phyloP scores from a whole-genome alignment of 1,140 invertebrate genomes.

The Diachasma alloeum region DNA sequence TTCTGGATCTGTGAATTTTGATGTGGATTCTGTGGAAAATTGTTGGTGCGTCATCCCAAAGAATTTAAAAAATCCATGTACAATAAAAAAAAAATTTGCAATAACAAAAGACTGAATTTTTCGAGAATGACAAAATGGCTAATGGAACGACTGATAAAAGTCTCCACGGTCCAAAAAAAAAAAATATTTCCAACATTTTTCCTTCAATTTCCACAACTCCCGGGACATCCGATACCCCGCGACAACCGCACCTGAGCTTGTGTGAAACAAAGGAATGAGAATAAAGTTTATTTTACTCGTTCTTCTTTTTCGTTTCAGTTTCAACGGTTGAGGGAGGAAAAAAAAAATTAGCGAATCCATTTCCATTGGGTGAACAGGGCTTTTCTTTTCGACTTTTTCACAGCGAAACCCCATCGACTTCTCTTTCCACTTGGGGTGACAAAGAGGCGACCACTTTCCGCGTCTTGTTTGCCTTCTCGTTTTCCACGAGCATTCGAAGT shows the following conservation, averaged over 20 bases:
- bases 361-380: background rate
- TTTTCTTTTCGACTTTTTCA: conserved; percentile 4
- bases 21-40: no score
- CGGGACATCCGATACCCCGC: background rate
- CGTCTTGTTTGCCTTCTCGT: background rate
- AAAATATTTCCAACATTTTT: no score
- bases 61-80: no score
- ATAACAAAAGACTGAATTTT: no score
- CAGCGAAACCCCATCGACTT: background rate
- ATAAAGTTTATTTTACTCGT: background rate
- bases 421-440: background rate
- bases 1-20: no score
- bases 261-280: background rate
- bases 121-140: no score
- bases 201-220: background rate
- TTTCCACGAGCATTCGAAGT: background rate
- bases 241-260: background rate
- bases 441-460: background rate
- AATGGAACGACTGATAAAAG: no score
- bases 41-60: no score
- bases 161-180: no score
- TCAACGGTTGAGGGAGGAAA: background rate
- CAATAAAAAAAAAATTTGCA: no score
- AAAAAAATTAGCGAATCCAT: background rate
- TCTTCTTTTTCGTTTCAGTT: background rate